Percentiles rank a stretch among this genome's conserved stretches.
These are phyloP conservation scores for Tachystola acroxantha DNA, from an alignment of 2,888 invertebrate species.

Conservation along the genomic window DNA sequence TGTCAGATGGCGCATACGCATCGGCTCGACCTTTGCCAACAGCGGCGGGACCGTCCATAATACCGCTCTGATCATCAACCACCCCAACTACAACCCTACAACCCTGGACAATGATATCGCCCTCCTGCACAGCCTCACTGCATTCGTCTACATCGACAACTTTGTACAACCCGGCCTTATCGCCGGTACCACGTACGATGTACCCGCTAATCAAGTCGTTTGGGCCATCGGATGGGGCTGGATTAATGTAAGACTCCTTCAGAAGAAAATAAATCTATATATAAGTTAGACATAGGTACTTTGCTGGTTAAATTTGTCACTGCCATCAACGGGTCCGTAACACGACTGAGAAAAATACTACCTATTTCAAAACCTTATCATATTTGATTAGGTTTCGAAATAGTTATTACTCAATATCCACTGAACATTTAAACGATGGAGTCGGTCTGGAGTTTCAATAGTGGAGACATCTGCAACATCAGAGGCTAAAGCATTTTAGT, in stretches of 20 bases:
- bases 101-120: conserved; percentile 34
- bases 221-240: conserved; percentile 50
- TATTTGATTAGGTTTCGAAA: too few relatives aligned
- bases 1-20: conserved; percentile 24
- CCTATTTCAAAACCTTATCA: too few relatives aligned
- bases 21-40: conserved; percentile 31
- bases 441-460: too few relatives aligned
- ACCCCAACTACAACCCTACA: conserved; percentile 22
- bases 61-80: conserved; percentile 17
- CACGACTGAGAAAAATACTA: too few relatives aligned
- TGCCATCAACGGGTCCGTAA: too few relatives aligned
- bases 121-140: conserved; percentile 23
- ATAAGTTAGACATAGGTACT: too few relatives aligned
- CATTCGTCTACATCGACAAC: conserved; percentile 20
- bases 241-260: conserved; percentile 32
- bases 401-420: too few relatives aligned
- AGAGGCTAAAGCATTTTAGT: too few relatives aligned
- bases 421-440: too few relatives aligned
- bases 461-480: too few relatives aligned
- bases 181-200: conserved; percentile 36
- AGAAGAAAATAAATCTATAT: neutral
- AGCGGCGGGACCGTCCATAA: conserved; percentile 31
- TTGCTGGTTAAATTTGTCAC: too few relatives aligned
- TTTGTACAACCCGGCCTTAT: conserved; percentile 26
- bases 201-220: conserved; percentile 34